Base-by-base conservation (phyloP, 2,888 invertebrate species). In the Epinotia ramella region DNA sequence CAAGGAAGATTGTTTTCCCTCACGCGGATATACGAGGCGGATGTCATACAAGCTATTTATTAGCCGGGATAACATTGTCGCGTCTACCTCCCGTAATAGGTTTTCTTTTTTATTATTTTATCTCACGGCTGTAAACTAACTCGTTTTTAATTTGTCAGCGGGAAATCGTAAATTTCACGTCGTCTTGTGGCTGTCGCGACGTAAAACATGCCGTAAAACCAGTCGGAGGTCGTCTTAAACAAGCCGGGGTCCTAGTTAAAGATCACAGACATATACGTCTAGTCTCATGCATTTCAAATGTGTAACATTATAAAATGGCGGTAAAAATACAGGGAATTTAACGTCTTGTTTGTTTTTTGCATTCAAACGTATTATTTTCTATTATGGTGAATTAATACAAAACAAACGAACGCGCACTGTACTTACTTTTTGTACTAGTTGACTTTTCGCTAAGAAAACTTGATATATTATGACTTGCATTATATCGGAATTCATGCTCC, bases 71-170 rank as follows among this genome's bases (percentile, higher is more conserved):
- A 92, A 93, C 92, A 91, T 90, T 92, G 92, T 92, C 89, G 86
- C 87, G 84, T 83, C 85, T 84, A 87, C 87, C 84, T 86, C 59
- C 69, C 85, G 88, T 91, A 91, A 91, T 92, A 89, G 89, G 88
- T 89, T 91, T 91, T 89, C 82, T 85, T 85, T 90, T 90, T 90
- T 89, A 88, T 91, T 87, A 91, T 91, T 91, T 91, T 89, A 90
- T 89, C 89, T 89, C 89, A 84, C 81, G 87, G 89, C 84, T 89
- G 90, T 91, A 91, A 92, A 91, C 90, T 90, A 90, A 89, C 91
- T 91, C 89, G 91, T 93, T 93, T 92, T 93, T 93, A 93, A 94
- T 93, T 93, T 93, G 91, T 91, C 89, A 88, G 86, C 82, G 84
- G 83, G 79, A 86, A 87, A 87, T 88, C 89, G 87, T 93, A 92